These are phyloP conservation scores for Halcyon chelicuti DNA, from an alignment of 2,797 vertebrate genomes.

Conservation along the genomic window DNA sequence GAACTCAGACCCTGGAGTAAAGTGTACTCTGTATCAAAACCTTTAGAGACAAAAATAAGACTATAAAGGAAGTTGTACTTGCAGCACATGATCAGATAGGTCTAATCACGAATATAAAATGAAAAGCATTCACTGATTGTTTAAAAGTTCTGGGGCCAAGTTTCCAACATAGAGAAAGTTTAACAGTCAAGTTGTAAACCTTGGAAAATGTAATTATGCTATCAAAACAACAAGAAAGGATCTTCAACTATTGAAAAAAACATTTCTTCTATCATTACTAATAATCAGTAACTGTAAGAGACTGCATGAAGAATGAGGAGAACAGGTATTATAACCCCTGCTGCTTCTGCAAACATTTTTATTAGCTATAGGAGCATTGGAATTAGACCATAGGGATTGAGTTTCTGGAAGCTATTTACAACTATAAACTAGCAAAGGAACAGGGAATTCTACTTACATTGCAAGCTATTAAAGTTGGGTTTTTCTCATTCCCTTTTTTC, in stretches of 20 bases:
- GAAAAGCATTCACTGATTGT: not conserved
- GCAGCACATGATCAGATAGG: not conserved
- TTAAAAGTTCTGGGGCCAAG: not conserved
- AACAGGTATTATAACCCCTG: not conserved
- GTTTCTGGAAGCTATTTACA: constrained; percentile 31
- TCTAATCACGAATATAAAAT: not conserved
- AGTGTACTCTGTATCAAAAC: not conserved
- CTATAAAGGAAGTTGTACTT: not conserved
- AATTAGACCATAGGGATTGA: constrained; percentile 18
- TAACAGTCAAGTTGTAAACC: not conserved
- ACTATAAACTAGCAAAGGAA: constrained; percentile 27
- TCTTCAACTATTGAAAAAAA: not conserved
- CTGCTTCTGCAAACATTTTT: constrained; percentile 11
- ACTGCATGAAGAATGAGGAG: not conserved
- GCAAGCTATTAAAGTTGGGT: constrained; percentile 4
- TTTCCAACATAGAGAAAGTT: not conserved
- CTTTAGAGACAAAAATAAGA: not conserved
- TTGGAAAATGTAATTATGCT: not conserved
- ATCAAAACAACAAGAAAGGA: not conserved
- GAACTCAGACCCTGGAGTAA: not conserved
- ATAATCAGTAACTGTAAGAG: not conserved
- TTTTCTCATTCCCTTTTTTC: not conserved
- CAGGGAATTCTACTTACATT: constrained; percentile 38
- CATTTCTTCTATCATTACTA: not conserved
- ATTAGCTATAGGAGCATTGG: not conserved